Conservation (phyloP, 2,797 vertebrate species). For the Brachyrhaphis roseni region DNA sequence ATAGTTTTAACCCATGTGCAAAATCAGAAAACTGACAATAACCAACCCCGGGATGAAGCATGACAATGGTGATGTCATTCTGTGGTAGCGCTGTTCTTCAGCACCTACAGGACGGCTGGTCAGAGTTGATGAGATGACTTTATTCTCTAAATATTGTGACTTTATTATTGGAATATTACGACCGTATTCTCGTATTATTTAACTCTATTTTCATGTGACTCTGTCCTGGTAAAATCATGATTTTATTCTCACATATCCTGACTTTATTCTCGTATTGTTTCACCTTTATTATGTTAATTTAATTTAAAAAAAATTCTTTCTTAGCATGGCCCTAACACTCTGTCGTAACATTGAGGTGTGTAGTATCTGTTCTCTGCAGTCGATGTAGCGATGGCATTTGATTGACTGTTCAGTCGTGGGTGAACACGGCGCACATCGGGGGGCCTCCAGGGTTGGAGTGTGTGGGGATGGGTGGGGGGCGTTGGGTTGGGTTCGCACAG, state of each 20-base stretch:
- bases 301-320: too few species aligned
- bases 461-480: too few species aligned
- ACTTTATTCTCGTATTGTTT: too few species aligned
- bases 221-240: too few species aligned
- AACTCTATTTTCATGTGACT: too few species aligned
- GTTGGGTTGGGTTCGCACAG: neutral
- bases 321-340: neutral
- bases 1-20: neutral
- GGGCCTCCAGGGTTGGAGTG: too few species aligned
- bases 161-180: too few species aligned
- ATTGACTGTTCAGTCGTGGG: neutral
- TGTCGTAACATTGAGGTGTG: neutral
- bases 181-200: too few species aligned
- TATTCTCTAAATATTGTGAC: too few species aligned
- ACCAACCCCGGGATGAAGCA: neutral
- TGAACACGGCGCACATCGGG: neutral
- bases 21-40: neutral
- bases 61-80: neutral
- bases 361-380: neutral
- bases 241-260: too few species aligned
- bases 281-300: too few species aligned
- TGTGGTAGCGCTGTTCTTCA: neutral
- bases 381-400: neutral
- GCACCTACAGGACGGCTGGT: neutral
- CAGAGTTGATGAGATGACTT: neutral